Percentiles rank a stretch among this genome's conserved stretches.
Conservation (phyloP, 1,140 invertebrate genomes). For the Rhopalosiphum padi region DNA sequence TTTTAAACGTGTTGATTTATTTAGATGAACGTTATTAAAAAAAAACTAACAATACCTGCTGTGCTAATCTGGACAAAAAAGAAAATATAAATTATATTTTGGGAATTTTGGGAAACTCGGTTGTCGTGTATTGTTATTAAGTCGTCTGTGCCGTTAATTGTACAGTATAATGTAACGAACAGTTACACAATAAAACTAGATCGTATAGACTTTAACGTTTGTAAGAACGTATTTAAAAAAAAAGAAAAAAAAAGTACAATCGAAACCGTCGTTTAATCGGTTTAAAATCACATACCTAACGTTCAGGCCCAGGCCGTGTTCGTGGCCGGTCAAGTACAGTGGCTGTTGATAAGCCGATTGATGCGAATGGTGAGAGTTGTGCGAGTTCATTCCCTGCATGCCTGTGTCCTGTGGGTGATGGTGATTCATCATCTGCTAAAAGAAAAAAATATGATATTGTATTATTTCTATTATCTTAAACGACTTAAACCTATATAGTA, state of each 20-base stretch:
- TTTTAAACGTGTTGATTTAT: too few relatives aligned
- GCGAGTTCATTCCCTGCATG: constrained; percentile 53
- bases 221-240: not conserved
- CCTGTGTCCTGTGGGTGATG: constrained; percentile 24
- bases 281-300: constrained; percentile 60
- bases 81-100: not conserved
- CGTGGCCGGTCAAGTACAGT: constrained; percentile 61
- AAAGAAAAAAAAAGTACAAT: not conserved
- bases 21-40: not conserved
- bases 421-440: constrained; percentile 51
- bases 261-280: not conserved
- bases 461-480: not conserved
- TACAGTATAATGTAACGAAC: not conserved
- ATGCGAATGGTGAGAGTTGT: constrained; percentile 57
- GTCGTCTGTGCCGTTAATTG: not conserved
- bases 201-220: not conserved
- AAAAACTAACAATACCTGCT: not conserved
- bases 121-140: not conserved
- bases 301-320: constrained; percentile 61
- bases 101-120: not conserved
- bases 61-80: not conserved
- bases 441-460: not conserved
- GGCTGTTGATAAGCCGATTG: constrained; percentile 62
- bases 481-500: not conserved
- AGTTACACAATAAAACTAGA: not conserved